phyloP scores from a whole-genome alignment of 2,113 vertebrate genomes.

The Nerophis lumbriciformis region DNA sequence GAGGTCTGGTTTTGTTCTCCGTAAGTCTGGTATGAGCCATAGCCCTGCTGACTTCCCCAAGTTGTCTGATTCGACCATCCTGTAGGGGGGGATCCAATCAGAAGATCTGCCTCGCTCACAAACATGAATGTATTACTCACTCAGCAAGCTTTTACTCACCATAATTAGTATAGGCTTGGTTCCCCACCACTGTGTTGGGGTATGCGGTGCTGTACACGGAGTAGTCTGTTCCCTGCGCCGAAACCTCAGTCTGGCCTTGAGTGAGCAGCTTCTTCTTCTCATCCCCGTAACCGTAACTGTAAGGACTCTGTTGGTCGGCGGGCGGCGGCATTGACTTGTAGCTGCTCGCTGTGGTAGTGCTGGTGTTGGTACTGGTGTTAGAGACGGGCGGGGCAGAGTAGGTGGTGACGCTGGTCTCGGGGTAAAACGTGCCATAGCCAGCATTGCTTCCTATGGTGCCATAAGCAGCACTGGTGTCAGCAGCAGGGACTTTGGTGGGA shows the following conservation, averaged over 20 bases:
- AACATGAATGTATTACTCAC: not conserved
- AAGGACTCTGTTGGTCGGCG: slow-evolving; percentile 61
- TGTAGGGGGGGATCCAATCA: slow-evolving; percentile 20
- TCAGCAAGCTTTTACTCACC: slow-evolving; percentile 36
- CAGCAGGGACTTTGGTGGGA: not conserved
- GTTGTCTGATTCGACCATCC: slow-evolving; percentile 54
- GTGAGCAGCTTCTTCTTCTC: slow-evolving; percentile 69
- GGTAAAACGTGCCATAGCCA: slow-evolving; percentile 64
- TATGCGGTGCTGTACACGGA: slow-evolving; percentile 66
- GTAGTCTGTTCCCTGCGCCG: slow-evolving; percentile 30
- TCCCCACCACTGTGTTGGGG: slow-evolving; percentile 57
- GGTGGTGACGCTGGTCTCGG: slow-evolving; percentile 36
- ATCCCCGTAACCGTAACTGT: slow-evolving; percentile 67
- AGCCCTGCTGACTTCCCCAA: slow-evolving; percentile 49
- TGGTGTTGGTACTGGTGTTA: slow-evolving; percentile 15
- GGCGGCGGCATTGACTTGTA: slow-evolving; percentile 61
- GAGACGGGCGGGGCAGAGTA: slow-evolving; percentile 37
- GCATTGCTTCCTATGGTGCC: slow-evolving; percentile 1
- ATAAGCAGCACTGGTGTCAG: not conserved
- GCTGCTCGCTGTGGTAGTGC: slow-evolving; percentile 17
- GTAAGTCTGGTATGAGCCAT: slow-evolving; percentile 40
- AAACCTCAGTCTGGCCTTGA: slow-evolving; percentile 30
- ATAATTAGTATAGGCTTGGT: slow-evolving; percentile 54
- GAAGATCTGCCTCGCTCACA: not conserved
- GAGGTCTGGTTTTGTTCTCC: slow-evolving; percentile 41